Conservation (phyloP, 2,797 vertebrate species). For the Premnoplex brunnescens region DNA sequence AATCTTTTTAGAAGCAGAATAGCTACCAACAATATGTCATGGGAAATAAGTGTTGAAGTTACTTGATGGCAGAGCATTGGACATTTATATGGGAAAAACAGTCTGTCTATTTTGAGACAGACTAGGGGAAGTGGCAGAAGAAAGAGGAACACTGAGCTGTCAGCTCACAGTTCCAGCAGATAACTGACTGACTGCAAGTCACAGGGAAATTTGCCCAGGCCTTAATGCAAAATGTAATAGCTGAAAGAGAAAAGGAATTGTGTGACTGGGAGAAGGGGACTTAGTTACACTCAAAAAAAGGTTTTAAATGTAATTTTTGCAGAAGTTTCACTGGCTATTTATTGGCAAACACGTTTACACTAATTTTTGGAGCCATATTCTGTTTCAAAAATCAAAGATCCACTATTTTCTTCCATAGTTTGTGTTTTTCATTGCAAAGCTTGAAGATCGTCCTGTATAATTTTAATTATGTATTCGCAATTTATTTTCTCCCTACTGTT, state of each 20-base stretch:
- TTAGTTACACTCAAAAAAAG: not conserved
- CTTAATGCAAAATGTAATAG: not conserved
- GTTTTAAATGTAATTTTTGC: not conserved
- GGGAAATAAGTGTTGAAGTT: not conserved
- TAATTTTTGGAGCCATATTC: not conserved
- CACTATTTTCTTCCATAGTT: not conserved
- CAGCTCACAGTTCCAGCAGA: not conserved
- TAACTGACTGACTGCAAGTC: not conserved
- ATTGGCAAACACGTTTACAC: not conserved
- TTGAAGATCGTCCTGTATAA: not conserved
- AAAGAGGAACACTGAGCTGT: not conserved
- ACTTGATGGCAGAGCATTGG: not conserved
- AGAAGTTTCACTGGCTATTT: not conserved
- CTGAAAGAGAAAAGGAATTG: not conserved
- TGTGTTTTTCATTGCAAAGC: not conserved
- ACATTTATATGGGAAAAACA: not conserved
- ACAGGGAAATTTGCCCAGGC: not conserved
- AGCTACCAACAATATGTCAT: conserved; percentile 20
- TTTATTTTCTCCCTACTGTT: conserved; percentile 17
- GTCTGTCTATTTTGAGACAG: not conserved
- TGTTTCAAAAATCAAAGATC: not conserved
- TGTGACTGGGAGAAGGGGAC: not conserved
- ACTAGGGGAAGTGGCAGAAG: not conserved
- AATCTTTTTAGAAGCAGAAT: not conserved
- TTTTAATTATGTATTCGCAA: not conserved